Percentiles rank a stretch among this genome's conserved stretches.
Evolutionary conservation across 2,113 vertebrate species (phyloP).

Genomic region (Engraulis encrasicolus): DNA sequence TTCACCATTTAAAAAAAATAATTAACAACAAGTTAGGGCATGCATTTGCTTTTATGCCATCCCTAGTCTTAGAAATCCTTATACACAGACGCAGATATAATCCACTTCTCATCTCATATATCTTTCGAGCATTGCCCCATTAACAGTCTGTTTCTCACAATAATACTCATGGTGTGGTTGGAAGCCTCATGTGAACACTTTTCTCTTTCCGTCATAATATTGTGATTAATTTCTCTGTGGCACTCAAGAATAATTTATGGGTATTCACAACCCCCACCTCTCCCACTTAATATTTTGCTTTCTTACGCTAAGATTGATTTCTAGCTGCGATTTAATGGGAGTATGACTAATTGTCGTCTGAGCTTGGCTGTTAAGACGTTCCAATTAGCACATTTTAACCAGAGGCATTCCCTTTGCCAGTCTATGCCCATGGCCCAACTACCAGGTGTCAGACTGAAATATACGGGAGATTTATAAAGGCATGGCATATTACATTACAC

Average conservation of each 20-base stretch:
- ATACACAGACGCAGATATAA: too few relatives aligned
- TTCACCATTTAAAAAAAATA: too few relatives aligned
- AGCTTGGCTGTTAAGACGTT: neutral
- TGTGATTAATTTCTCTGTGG: neutral
- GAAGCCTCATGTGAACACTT: neutral
- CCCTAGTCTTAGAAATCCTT: too few relatives aligned
- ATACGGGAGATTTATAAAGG: neutral
- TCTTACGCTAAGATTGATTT: conserved; percentile 9
- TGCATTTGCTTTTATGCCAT: too few relatives aligned
- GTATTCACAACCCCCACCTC: neutral
- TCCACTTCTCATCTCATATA: too few relatives aligned
- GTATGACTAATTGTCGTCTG: conserved; percentile 4
- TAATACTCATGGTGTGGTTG: neutral
- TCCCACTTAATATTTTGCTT: neutral
- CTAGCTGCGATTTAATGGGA: neutral
- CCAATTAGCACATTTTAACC: neutral
- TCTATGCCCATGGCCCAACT: neutral
- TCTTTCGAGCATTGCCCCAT: too few relatives aligned
- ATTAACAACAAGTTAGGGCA: too few relatives aligned
- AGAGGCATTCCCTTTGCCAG: neutral
- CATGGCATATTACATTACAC: neutral
- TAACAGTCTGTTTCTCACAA: neutral
- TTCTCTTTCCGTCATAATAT: neutral
- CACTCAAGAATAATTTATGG: neutral
- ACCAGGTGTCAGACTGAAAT: neutral